Evolutionary conservation across 2,797 vertebrate genomes (phyloP).

Genomic region (Delichon dasypus): DNA sequence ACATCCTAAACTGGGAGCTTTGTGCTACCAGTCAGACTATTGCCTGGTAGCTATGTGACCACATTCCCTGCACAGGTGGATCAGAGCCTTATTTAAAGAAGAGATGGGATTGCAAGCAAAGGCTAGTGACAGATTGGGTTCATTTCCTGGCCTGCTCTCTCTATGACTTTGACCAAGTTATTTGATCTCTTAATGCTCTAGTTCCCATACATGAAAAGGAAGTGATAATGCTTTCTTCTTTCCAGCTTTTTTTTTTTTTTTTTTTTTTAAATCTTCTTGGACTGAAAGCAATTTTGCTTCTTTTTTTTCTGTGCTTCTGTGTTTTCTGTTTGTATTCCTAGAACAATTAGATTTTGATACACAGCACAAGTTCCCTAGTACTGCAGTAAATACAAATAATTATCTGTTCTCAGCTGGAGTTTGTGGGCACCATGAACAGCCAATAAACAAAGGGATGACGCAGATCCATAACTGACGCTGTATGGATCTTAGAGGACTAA

Average conservation of each 20-base stretch:
- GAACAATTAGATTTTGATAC: conserved; percentile 7
- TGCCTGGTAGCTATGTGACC: not conserved
- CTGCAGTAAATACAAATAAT: conserved; percentile 12
- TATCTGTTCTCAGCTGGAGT: conserved; percentile 5
- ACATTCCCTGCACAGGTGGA: not conserved
- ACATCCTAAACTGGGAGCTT: not conserved
- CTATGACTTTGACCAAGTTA: not conserved
- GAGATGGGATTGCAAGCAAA: conserved; percentile 8
- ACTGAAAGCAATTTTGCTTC: not conserved
- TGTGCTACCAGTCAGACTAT: not conserved
- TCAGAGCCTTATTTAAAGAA: not conserved
- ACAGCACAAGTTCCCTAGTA: not conserved
- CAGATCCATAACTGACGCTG: not conserved
- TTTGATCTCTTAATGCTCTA: conserved; percentile 53
- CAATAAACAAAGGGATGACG: conserved; percentile 13
- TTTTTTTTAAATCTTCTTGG: not conserved
- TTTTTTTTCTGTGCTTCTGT: not conserved
- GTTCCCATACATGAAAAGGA: conserved; percentile 3
- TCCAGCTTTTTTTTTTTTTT: not conserved
- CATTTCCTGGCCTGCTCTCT: conserved; percentile 16
- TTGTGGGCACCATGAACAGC: not conserved
- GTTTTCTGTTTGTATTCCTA: conserved; percentile 15
- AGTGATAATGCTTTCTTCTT: conserved; percentile 40
- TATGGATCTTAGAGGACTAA: not conserved
- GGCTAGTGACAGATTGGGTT: not conserved